Evolutionary conservation across 2,113 vertebrate genomes (phyloP), one percentile per base, ranked within the genome.

Genomic region (Oryzias melastigma): DNA sequence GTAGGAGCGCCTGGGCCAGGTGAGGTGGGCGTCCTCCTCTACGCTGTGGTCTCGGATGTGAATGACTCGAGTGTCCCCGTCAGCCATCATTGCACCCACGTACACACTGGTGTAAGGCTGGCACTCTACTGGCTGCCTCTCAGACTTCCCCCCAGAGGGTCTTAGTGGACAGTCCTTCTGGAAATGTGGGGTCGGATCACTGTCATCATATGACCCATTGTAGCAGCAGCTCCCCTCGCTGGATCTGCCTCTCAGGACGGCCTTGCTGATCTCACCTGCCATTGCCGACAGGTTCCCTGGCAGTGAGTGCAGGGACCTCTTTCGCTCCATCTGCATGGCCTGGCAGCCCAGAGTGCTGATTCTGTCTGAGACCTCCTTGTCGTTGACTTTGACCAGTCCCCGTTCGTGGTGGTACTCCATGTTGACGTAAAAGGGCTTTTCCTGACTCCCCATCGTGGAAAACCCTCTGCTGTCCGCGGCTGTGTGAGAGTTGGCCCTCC

Each of bases 321-420:
- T 95, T 17, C 94, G 93, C 72, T 96, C 97, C 91, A 96, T 94
- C 88, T 95, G 97, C 95, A 96, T 95, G 82, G 95, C 96, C 84
- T 98, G 94, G 73, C 91, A 93, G 44, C 97, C 95, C 73, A 96
- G 90, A 5, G 89, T 93, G 86, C 94, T 93, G 89, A 98, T 95
- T 65, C 93, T 94, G 68, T 97, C 95, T 0, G 96, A 97, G 62
- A 98, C 96, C 8, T 96, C 95, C 50, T 89, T 92, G 88, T 97
- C 94, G 0, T 95, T 98, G 81, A 97, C 94, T 82, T 92, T 94
- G 63, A 97, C 94, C 58, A 97, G 75, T 18, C 95, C 96, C 17
- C 92, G 91, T 75, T 98, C 95, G 0, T 94, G 93, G 79, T 98
- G 96, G 84, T 95, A 98, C 87, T 98, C 96, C 91, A 98, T 90